Evolutionary conservation across 92 coral and sea anemone genomes (phyloP), one percentile per base, ranked within the genome.

Genomic region (Bergia sp.): DNA sequence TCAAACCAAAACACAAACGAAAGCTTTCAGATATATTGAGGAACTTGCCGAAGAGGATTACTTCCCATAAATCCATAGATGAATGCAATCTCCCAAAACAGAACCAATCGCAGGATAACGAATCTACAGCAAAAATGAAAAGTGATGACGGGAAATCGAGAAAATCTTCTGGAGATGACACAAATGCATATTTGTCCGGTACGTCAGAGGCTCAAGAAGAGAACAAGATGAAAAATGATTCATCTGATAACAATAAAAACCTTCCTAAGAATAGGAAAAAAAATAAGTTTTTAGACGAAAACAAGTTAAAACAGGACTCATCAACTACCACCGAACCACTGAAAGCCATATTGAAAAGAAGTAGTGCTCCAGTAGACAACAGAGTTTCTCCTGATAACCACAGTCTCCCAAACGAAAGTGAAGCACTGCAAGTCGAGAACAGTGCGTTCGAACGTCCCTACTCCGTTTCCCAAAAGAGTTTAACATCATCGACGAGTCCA

Each of bases 1-100:
- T 47, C 44, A 84, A 84, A 44, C 79, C 87, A 47, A 84, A 71
- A 12, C 78, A 71, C 44, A 84, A 84, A 45, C 57, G 87, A 47
- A 84, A 44, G 37, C 8, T 84, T 23, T 71, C 79, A 3, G 79
- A 84, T 84, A 84, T 84, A 3, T 21, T 84, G 79, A 45, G 87
- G 41, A 72, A 71, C 50, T 73, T 71, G 43, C 79, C 87, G 13
- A 84, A 47, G 67, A 71, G 74, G 23, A 36, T 71, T 11, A 47
- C 64, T 36, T 36, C 79, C 29, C 79, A 69, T n/a, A 84, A 71
- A 84, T 84, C 87, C 9, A 20, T 43, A 71, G 79, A 69, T 6
- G 77, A 12, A 5, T 47, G 45, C 10, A 69, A 84, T 84, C 0
- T 20, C 29, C 8, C 50, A 2, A 76, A 76, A 21, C 58, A 82